These are phyloP conservation scores for Microcaecilia unicolor DNA, from an alignment of 2,797 vertebrate species.

Conservation along the genomic window DNA sequence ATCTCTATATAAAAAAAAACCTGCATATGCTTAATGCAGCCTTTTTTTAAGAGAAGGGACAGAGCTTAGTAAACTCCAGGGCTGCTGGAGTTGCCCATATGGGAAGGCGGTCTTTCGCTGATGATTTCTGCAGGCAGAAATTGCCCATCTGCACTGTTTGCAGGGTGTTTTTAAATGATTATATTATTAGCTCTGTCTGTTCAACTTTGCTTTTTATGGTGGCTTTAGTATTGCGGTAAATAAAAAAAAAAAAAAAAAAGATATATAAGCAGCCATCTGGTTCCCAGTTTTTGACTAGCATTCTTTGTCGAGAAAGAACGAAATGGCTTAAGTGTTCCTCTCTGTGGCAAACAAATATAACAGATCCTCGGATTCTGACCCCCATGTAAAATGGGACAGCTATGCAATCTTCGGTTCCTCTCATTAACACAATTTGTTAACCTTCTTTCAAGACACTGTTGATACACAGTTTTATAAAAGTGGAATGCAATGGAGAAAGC, in stretches of 20 bases:
- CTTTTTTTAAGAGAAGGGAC: conserved; percentile 71
- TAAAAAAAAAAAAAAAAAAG: conserved; percentile 65
- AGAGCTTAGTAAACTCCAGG: conserved; percentile 56
- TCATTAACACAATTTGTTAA: too few relatives aligned
- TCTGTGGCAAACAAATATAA: conserved; percentile 25
- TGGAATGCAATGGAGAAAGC: too few relatives aligned
- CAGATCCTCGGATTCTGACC: conserved; percentile 26
- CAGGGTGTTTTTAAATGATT: conserved; percentile 98
- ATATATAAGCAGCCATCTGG: conserved; percentile 88
- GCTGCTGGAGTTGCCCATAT: conserved; percentile 82
- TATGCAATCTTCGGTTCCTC: too few relatives aligned
- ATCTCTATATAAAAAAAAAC: conserved; percentile 70
- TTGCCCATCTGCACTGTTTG: conserved; percentile 92
- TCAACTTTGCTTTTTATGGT: conserved; percentile 91
- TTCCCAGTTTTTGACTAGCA: conserved; percentile 57
- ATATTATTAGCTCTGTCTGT: conserved; percentile 96
- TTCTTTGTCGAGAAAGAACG: conserved; percentile 49
- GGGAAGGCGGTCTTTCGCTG: conserved; percentile 80
- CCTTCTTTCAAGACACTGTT: too few relatives aligned
- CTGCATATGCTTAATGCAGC: conserved; percentile 69
- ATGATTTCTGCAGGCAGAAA: conserved; percentile 83
- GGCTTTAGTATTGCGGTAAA: conserved; percentile 77
- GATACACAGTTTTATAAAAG: too few relatives aligned
- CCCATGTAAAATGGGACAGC: conserved; percentile 11
- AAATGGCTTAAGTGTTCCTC: conserved; percentile 36